Evolutionary conservation across 2,797 vertebrate species (phyloP).

Genomic region (Buceros bicornis): DNA sequence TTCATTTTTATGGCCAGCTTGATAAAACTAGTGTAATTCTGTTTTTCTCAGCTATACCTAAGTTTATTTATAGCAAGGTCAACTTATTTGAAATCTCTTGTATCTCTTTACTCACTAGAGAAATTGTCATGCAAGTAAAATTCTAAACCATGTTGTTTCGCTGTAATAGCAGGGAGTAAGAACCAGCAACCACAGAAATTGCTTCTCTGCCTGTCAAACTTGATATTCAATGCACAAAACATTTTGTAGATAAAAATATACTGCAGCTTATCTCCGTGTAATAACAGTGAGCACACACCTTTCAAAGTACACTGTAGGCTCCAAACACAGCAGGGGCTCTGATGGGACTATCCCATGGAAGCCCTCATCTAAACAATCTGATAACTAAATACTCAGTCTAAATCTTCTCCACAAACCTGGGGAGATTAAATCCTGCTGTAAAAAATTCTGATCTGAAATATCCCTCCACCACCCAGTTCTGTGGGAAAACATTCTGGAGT

Average conservation of each 20-base stretch:
- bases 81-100: conserved; percentile 15
- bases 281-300: neutral
- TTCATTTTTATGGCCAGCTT: conserved; percentile 15
- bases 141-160: neutral
- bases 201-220: conserved; percentile 22
- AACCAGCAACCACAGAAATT: conserved; percentile 19
- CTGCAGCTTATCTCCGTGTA: conserved; percentile 32
- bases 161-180: neutral
- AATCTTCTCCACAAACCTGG: neutral
- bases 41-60: conserved; percentile 20
- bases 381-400: neutral
- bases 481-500: neutral
- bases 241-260: conserved; percentile 42
- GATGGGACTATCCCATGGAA: neutral
- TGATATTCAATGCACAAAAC: conserved; percentile 50
- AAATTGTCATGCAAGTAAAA: conserved; percentile 24
- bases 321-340: neutral
- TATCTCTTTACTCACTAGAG: conserved; percentile 32
- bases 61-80: conserved; percentile 34
- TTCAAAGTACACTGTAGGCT: neutral
- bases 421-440: neutral
- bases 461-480: neutral
- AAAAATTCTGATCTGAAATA: neutral
- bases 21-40: conserved; percentile 23
- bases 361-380: neutral